Conservation (phyloP, 2,113 vertebrate species). For the Myrmecobius fasciatus region DNA sequence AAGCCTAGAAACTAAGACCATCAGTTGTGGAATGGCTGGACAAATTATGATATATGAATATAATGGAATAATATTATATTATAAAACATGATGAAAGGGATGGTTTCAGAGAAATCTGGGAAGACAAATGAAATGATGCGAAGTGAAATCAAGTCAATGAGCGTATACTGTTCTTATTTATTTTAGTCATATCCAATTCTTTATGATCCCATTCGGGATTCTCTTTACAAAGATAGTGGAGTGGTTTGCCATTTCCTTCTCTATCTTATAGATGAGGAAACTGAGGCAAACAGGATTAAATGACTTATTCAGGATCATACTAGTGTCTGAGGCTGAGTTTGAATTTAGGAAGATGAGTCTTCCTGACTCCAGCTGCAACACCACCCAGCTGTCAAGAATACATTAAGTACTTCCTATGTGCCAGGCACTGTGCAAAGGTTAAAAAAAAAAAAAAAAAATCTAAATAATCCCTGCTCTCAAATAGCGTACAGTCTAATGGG, state of each 20-base stretch:
- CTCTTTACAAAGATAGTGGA: no score
- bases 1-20: not conserved
- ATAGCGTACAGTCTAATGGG: not conserved
- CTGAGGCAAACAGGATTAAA: no score
- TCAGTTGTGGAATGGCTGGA: not conserved
- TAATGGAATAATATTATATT: not conserved
- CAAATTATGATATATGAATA: not conserved
- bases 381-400: not conserved
- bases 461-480: not conserved
- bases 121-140: not conserved
- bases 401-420: not conserved
- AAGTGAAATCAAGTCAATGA: not conserved
- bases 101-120: not conserved
- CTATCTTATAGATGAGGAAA: no score
- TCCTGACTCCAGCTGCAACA: no score
- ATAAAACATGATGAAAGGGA: not conserved
- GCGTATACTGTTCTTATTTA: not conserved
- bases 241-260: no score
- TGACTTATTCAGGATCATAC: no score
- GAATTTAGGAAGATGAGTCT: no score
- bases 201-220: no score
- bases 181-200: no score
- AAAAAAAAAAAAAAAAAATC: not conserved
- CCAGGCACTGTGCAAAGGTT: not conserved
- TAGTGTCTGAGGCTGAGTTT: no score